These are phyloP conservation scores for Rhinogobio ventralis DNA, from an alignment of 2,797 vertebrate genomes.

Conservation along the genomic window DNA sequence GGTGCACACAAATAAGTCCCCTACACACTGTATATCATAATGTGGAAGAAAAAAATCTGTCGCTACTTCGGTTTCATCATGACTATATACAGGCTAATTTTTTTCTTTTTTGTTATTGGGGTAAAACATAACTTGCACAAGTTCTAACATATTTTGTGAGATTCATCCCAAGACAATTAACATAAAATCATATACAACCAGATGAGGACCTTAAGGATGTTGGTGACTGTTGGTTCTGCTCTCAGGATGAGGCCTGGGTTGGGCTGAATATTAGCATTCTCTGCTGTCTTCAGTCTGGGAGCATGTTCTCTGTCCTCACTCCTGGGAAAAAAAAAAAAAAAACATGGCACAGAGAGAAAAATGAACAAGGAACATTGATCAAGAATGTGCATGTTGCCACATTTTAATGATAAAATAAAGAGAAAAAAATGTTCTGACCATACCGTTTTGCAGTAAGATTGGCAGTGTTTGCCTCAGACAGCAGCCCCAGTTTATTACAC, in stretches of 20 bases:
- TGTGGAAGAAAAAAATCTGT: background rate
- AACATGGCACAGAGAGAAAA: background rate
- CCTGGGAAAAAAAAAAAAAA: slow-evolving; percentile 63
- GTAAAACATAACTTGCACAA: slow-evolving; percentile 2
- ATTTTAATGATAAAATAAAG: background rate
- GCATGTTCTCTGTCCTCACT: slow-evolving; percentile 88
- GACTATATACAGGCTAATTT: background rate
- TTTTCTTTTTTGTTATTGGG: background rate
- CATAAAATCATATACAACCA: background rate
- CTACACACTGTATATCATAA: background rate
- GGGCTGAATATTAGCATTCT: slow-evolving; percentile 97
- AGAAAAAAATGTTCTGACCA: background rate
- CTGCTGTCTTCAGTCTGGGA: slow-evolving; percentile 88
- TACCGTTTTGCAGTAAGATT: slow-evolving; percentile 91
- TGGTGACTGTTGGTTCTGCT: slow-evolving; percentile 97
- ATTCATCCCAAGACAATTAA: background rate
- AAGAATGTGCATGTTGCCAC: slow-evolving; percentile 25
- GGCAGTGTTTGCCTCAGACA: slow-evolving; percentile 86
- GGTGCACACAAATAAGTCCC: too few species aligned
- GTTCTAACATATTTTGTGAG: background rate
- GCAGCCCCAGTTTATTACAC: slow-evolving; percentile 92
- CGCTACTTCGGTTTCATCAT: fast-evolving
- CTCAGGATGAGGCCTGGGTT: slow-evolving; percentile 95
- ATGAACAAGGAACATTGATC: background rate
- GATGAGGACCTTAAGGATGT: slow-evolving; percentile 90